A percentile compares a stretch with the other conserved stretches of the same genome.
Evolutionary conservation across 2,113 vertebrate genomes (phyloP).

Genomic region (Syngnathus typhle): DNA sequence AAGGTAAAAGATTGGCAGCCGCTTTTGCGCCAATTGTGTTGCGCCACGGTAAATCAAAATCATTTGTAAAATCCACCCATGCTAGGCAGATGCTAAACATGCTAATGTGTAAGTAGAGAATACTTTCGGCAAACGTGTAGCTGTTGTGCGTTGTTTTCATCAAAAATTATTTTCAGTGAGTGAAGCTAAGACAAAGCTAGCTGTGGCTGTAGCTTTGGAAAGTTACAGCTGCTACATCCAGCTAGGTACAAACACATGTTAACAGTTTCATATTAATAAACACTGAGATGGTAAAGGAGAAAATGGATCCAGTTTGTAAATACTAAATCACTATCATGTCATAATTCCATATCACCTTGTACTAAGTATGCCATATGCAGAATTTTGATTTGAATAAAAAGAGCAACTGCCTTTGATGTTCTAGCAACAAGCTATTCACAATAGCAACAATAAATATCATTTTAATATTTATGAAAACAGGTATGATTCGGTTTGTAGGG

Average conservation of each 20-base stretch:
- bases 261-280: not conserved
- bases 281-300: not conserved
- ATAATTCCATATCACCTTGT: not conserved
- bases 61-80: too few species aligned
- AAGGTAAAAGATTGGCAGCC: not conserved
- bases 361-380: not conserved
- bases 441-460: too few species aligned
- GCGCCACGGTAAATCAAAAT: too few species aligned
- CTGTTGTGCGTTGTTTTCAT: not conserved
- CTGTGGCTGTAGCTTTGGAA: not conserved
- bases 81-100: not conserved
- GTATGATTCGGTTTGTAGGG: too few species aligned
- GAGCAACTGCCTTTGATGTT: too few species aligned
- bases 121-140: not conserved
- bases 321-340: not conserved
- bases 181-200: not conserved
- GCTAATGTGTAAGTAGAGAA: not conserved
- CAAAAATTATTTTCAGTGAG: not conserved
- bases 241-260: not conserved
- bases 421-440: too few species aligned
- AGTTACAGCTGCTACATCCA: not conserved
- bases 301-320: not conserved
- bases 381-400: too few species aligned
- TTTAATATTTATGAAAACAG: too few species aligned
- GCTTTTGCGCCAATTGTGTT: not conserved